Evolutionary conservation across 2,888 invertebrate species (phyloP), one percentile per base, ranked within the genome.

Genomic region (Troides helena): DNA sequence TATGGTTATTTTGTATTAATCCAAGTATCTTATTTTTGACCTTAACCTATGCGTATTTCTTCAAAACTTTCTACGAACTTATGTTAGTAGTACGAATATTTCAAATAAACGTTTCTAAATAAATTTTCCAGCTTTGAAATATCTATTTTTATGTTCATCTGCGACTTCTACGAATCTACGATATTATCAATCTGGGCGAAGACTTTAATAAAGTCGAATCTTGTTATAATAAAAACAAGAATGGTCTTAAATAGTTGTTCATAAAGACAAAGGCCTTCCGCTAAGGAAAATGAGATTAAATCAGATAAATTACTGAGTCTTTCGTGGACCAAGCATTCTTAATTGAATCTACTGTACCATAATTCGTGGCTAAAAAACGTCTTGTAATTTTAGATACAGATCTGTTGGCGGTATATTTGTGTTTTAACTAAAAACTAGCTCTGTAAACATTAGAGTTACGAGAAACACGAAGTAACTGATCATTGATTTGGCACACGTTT

Each of bases 261-360:
- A 18, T 36, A 21, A 50, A 62, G n/a, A 68, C 57, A 68, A 68
- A 57, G 46, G 58, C 57, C 61, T 50, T 30, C 21, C 36, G 14
- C 23, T 59, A 39, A 53, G 58, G 59, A 39, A 36, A 64, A 6
- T 23, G 53, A 60, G 64, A 60, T 68, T 7, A 23, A 64, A 59
- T 68, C 60, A 53, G 53, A 25, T 68, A 58, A 68, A 57, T 67
- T 50, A n/a, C 25, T n/a, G 18, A 68, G 23, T 53, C 21, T 60
- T 64, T 60, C 12, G 8, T 56, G 53, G 23, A 64, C 21, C 53
- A 43, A 23, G 25, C 21, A 57, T 63, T 63, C 63, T 53, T 60
- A 68, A 64, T 36, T 53, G 68, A 68, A 68, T 59, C 64, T 50
- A 64, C 63, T 63, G 58, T 68, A 60, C 57, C 46, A 50, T 56